Conservation (phyloP, 2,113 vertebrate species). For the Thryonomys swinderianus region DNA sequence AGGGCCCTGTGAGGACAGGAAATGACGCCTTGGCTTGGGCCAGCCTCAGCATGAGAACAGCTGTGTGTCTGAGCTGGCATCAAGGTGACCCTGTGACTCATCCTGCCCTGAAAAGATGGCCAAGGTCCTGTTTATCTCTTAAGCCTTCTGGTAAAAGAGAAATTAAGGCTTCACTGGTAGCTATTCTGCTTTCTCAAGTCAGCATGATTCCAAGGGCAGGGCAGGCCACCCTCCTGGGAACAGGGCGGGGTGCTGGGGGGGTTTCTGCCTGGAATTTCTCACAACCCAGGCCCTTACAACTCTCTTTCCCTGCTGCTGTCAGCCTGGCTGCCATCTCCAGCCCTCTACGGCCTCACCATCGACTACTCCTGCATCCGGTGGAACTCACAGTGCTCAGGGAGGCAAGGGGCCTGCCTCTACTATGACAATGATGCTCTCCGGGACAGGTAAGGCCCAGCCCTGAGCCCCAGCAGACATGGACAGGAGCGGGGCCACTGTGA, state of each 20-base stretch:
- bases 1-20: not conserved
- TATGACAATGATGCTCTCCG: slow-evolving; percentile 94
- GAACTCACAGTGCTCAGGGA: slow-evolving; percentile 88
- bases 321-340: slow-evolving; percentile 96
- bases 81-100: not conserved
- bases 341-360: slow-evolving; percentile 93
- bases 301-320: not conserved
- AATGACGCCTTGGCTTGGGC: not conserved
- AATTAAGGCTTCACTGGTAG: not conserved
- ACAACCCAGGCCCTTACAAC: slow-evolving; percentile 34
- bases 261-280: not conserved
- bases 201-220: not conserved
- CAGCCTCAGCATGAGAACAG: not conserved
- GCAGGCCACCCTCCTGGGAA: not conserved
- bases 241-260: fast-evolving
- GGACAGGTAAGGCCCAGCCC: slow-evolving; percentile 87
- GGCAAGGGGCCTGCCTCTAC: slow-evolving; percentile 91
- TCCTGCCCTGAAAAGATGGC: not conserved
- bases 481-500: not conserved
- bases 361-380: slow-evolving; percentile 95
- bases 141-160: slow-evolving; percentile 7
- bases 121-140: not conserved
- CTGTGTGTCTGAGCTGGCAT: not conserved
- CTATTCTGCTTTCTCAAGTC: not conserved
- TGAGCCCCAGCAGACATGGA: not conserved